Percentiles rank a stretch among this genome's conserved stretches.
phyloP scores from a whole-genome alignment of 2,113 vertebrate species.

The Rhagologus leucostigma region DNA sequence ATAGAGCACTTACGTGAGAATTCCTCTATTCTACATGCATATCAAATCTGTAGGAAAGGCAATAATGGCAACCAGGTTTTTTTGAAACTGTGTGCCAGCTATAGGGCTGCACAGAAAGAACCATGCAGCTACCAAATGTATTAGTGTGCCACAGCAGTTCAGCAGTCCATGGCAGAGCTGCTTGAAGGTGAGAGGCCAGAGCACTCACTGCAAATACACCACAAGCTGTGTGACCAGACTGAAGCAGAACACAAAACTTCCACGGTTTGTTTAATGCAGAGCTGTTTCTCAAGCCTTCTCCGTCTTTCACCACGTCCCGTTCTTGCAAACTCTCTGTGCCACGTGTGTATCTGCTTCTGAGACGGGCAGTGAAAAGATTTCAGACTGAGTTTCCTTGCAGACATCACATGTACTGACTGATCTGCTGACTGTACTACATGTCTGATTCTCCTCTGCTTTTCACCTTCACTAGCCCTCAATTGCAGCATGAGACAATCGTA shows the following conservation, averaged over 20 bases:
- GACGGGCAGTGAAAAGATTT: not conserved
- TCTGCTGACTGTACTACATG: not conserved
- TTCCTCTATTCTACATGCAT: not conserved
- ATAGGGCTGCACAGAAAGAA: not conserved
- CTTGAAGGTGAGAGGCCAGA: not conserved
- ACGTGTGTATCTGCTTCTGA: not conserved
- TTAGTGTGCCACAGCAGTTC: not conserved
- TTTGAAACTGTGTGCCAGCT: not conserved
- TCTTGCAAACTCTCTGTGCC: not conserved
- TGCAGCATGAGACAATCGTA: not conserved
- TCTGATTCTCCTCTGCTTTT: not conserved
- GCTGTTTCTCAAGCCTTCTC: not conserved
- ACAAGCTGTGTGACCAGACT: not conserved
- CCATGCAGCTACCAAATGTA: not conserved
- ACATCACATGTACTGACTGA: not conserved
- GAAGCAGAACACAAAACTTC: not conserved
- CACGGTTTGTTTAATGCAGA: accelerated
- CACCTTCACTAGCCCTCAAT: not conserved
- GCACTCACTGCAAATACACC: not conserved
- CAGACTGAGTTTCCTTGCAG: not conserved
- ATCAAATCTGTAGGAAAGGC: not conserved
- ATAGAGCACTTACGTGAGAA: not conserved
- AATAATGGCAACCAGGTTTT: not conserved
- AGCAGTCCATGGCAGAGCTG: not conserved
- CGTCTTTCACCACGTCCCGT: not conserved